phyloP scores from a whole-genome alignment of 2,113 vertebrate genomes.

The Lathamus discolor region DNA sequence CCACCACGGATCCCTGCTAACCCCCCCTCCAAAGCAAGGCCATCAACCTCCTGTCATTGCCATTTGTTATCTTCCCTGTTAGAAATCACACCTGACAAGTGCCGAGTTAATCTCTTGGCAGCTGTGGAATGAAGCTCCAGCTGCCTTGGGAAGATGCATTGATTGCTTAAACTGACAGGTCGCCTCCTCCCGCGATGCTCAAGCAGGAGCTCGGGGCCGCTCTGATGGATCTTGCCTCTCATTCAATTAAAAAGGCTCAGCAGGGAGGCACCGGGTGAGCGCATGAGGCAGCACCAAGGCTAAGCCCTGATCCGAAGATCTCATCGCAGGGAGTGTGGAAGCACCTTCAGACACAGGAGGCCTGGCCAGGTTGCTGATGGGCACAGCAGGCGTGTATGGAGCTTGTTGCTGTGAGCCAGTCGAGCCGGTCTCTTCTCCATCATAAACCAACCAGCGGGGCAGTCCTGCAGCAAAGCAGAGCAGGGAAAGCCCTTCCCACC shows the following conservation, averaged over 20 bases:
- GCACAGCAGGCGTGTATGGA: accelerated
- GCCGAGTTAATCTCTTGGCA: slow-evolving; percentile 24
- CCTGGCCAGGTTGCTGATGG: background rate
- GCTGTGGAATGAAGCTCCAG: slow-evolving; percentile 15
- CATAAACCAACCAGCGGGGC: background rate
- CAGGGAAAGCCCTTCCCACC: background rate
- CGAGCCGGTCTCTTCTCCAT: background rate
- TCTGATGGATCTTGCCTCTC: background rate
- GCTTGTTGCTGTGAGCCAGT: accelerated
- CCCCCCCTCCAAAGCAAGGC: background rate
- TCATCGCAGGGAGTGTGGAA: background rate
- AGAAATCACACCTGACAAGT: slow-evolving; percentile 8
- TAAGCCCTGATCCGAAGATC: background rate
- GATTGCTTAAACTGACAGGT: slow-evolving; percentile 49
- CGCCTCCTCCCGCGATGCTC: background rate
- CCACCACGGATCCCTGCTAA: background rate
- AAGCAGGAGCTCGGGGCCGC: background rate
- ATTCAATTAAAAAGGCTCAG: slow-evolving; percentile 14
- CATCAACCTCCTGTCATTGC: background rate
- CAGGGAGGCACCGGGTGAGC: background rate
- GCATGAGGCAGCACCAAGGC: background rate
- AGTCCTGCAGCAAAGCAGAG: background rate
- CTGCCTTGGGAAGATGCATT: slow-evolving; percentile 16
- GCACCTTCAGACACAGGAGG: background rate
- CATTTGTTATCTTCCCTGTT: background rate